Percentiles rank a stretch among this genome's conserved stretches.
Evolutionary conservation across 2,888 invertebrate species (phyloP).

Genomic region (Archips xylosteana): DNA sequence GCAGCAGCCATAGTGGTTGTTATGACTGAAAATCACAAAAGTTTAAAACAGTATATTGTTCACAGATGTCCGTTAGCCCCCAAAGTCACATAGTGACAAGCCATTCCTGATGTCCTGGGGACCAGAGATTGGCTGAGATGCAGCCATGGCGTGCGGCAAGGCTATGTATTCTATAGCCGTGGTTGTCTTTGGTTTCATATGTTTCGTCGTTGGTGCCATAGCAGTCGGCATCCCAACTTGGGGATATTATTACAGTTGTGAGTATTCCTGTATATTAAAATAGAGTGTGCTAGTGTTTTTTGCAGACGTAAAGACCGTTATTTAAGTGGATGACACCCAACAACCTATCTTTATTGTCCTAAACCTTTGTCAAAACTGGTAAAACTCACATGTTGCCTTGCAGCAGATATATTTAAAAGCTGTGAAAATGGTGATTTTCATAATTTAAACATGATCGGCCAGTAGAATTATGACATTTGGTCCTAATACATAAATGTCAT

Average conservation of each 20-base stretch:
- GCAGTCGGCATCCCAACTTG: slow-evolving; percentile 94
- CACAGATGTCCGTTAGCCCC: slow-evolving; percentile 60
- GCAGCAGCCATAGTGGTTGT: too few relatives aligned
- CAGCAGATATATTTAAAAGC: too few relatives aligned
- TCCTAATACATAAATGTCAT: too few relatives aligned
- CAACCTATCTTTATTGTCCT: too few relatives aligned
- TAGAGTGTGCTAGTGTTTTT: neutral
- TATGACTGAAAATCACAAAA: too few relatives aligned
- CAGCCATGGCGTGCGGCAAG: slow-evolving; percentile 87
- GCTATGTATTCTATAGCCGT: slow-evolving; percentile 89
- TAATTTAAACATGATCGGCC: too few relatives aligned
- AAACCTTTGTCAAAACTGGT: too few relatives aligned
- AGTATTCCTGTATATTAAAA: slow-evolving; percentile 58
- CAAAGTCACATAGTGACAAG: slow-evolving; percentile 48
- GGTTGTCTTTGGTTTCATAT: slow-evolving; percentile 90
- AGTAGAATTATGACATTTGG: too few relatives aligned
- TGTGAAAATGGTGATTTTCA: too few relatives aligned
- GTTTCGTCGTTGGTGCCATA: slow-evolving; percentile 92
- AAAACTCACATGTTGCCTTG: too few relatives aligned
- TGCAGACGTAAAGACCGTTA: neutral
- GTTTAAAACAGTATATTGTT: slow-evolving; percentile 30
- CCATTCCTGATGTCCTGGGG: slow-evolving; percentile 70
- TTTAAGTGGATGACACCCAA: too few relatives aligned
- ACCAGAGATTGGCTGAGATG: slow-evolving; percentile 76
- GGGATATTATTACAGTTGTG: slow-evolving; percentile 93